Conservation (phyloP, 2,113 vertebrate species). For the Neotoma lepida region DNA sequence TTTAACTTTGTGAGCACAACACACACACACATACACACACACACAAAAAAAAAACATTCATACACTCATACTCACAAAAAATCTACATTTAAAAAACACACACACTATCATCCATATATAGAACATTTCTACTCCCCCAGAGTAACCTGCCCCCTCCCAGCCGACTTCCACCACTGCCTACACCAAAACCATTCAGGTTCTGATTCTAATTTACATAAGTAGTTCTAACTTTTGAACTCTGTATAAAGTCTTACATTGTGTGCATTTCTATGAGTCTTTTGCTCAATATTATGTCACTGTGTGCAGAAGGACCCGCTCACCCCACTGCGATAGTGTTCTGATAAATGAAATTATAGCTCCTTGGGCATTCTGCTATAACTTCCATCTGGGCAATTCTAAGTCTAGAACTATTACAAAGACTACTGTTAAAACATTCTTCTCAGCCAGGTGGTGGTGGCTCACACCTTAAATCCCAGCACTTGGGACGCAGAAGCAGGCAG, state of each 20-base stretch:
- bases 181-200: background rate
- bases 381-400: background rate
- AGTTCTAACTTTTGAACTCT: background rate
- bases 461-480: background rate
- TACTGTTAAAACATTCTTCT: background rate
- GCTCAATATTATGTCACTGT: background rate
- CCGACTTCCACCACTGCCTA: too few species aligned
- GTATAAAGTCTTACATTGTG: background rate
- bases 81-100: background rate
- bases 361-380: background rate
- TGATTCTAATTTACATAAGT: background rate
- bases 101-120: background rate
- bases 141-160: too few species aligned
- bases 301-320: background rate
- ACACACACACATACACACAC: background rate
- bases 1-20: background rate
- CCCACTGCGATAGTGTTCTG: background rate
- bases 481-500: background rate
- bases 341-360: rapidly evolving
- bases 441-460: background rate
- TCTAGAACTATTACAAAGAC: background rate
- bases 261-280: background rate
- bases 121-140: background rate
- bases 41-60: background rate
- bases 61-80: background rate